Evolutionary conservation across 92 coral and sea anemone genomes (phyloP).

Genomic region (Desmophyllum pertusum): DNA sequence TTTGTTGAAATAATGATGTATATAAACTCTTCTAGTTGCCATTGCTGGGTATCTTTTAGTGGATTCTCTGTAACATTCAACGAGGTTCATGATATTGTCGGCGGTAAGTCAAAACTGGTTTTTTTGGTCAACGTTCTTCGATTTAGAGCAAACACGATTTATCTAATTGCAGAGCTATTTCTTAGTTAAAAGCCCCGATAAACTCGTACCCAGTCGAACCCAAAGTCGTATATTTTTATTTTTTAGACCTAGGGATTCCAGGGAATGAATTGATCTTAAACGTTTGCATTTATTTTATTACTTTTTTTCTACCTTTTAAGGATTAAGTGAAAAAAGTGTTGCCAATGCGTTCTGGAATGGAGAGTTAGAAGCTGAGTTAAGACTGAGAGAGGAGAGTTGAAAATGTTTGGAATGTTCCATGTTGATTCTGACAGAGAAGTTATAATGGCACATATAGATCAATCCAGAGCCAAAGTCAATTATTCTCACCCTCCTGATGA

Average conservation of each 20-base stretch:
- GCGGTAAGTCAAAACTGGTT: too few species aligned
- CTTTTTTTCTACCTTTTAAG: not conserved
- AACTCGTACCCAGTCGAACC: too few species aligned
- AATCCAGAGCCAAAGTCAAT: slow-evolving; percentile 9
- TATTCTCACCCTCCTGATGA: slow-evolving; percentile 25
- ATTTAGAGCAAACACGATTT: too few species aligned
- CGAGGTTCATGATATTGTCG: not conserved
- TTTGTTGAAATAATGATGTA: too few species aligned
- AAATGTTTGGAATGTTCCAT: slow-evolving; percentile 3
- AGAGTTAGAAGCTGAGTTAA: slow-evolving; percentile 26
- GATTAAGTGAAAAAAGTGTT: slow-evolving; percentile 20
- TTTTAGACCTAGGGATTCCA: too few species aligned
- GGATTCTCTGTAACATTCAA: slow-evolving; percentile 31
- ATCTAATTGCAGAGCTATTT: too few species aligned
- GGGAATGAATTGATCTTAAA: too few species aligned
- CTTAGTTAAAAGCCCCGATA: too few species aligned
- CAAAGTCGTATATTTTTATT: too few species aligned
- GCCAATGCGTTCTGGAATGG: slow-evolving; percentile 29
- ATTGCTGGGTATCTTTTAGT: slow-evolving; percentile 32
- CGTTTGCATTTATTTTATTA: not conserved
- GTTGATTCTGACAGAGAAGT: slow-evolving; percentile 27
- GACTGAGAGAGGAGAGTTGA: slow-evolving; percentile 6
- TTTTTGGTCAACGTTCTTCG: too few species aligned
- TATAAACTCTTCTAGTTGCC: slow-evolving; percentile 20
- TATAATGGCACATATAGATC: slow-evolving; percentile 33